phyloP scores from a whole-genome alignment of 2,797 vertebrate genomes.

The Malurus splendens region DNA sequence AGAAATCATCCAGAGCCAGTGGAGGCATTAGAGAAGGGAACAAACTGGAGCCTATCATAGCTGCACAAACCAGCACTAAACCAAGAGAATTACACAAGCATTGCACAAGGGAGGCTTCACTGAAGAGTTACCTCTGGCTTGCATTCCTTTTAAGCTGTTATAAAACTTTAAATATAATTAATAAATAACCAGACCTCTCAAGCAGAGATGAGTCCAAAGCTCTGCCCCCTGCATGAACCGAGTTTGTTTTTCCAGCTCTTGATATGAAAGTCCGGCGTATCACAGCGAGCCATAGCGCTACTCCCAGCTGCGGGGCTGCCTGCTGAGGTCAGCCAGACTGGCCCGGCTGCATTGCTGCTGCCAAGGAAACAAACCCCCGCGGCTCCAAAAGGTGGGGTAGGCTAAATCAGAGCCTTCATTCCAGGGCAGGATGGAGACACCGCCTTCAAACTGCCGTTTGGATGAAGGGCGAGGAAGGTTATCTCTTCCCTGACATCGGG shows the following conservation, averaged over 20 bases:
- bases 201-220: constrained; percentile 43
- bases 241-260: constrained; percentile 38
- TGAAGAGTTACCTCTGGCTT: constrained; percentile 46
- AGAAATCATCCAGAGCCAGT: not conserved
- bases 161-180: constrained; percentile 69
- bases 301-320: not conserved
- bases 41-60: not conserved
- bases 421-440: not conserved
- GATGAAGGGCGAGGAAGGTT: not conserved
- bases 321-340: not conserved
- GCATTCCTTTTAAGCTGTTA: constrained; percentile 56
- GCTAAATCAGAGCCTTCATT: not conserved
- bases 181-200: constrained; percentile 62
- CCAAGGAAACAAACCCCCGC: not conserved
- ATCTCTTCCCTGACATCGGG: fast-evolving
- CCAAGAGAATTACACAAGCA: constrained; percentile 33
- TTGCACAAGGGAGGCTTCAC: constrained; percentile 44
- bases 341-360: not conserved
- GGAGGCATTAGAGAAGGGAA: not conserved
- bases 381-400: not conserved
- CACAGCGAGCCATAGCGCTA: not conserved
- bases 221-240: constrained; percentile 46
- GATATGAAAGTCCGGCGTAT: not conserved
- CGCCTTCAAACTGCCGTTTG: not conserved
- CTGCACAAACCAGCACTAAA: not conserved